Evolutionary conservation across 2,888 invertebrate species (phyloP).

Genomic region (Orchesella flavescens): DNA sequence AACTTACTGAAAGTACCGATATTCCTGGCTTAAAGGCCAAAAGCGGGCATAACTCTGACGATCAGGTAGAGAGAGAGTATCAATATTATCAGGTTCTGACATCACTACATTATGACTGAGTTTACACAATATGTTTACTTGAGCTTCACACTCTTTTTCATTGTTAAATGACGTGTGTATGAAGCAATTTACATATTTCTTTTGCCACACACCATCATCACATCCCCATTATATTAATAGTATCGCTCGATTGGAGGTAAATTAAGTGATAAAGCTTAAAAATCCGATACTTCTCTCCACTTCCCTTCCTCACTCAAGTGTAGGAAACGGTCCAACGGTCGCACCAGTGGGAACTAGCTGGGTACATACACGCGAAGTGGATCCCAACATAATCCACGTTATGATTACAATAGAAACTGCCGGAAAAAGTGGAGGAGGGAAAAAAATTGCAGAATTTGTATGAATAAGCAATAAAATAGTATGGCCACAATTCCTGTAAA

Average conservation of each 20-base stretch:
- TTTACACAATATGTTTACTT: too few relatives aligned
- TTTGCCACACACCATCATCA: not conserved
- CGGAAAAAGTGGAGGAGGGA: constrained; percentile 1
- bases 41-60: too few relatives aligned
- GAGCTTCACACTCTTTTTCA: not conserved
- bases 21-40: too few relatives aligned
- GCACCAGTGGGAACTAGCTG: too few relatives aligned
- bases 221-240: not conserved
- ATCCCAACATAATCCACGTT: not conserved
- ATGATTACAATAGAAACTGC: constrained; percentile 22
- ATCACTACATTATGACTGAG: too few relatives aligned
- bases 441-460: constrained; percentile 55
- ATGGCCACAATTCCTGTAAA: constrained; percentile 61
- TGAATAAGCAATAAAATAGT: constrained; percentile 61
- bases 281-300: not conserved
- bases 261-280: constrained; percentile 1
- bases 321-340: not conserved
- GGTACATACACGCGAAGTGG: not conserved
- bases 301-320: not conserved
- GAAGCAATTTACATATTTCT: not conserved
- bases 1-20: too few relatives aligned
- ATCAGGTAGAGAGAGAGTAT: too few relatives aligned
- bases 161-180: not conserved
- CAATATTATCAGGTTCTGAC: too few relatives aligned
- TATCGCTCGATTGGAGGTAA: not conserved